phyloP scores from a whole-genome alignment of 2,888 invertebrate genomes.

The Dromius quadrimaculatus region DNA sequence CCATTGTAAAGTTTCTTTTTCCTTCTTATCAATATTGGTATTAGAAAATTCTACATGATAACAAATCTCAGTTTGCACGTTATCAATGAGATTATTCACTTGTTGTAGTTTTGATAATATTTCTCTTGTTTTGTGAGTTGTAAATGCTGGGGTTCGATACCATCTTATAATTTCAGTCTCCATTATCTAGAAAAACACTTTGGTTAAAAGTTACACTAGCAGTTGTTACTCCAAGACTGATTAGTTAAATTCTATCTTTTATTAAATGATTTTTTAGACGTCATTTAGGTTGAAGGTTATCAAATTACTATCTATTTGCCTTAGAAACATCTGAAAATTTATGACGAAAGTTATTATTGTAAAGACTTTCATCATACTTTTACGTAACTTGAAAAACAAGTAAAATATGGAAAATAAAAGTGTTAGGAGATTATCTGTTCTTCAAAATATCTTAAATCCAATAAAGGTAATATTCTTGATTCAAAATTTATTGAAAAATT shows the following conservation, averaged over 20 bases:
- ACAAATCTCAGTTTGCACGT: slow-evolving; percentile 80
- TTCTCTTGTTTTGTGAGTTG: slow-evolving; percentile 72
- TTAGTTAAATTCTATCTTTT: background rate
- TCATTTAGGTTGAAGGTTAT: slow-evolving; percentile 39
- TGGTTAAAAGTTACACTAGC: background rate
- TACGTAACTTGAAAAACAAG: slow-evolving; percentile 38
- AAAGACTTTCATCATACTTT: background rate
- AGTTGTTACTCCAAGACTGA: background rate
- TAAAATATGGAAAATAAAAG: slow-evolving; percentile 37
- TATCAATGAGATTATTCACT: slow-evolving; percentile 66
- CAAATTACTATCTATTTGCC: slow-evolving; percentile 36
- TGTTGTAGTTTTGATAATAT: slow-evolving; percentile 70
- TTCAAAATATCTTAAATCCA: slow-evolving; percentile 22
- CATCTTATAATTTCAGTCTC: slow-evolving; percentile 71
- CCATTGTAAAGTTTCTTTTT: slow-evolving; percentile 80
- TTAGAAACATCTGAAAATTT: slow-evolving; percentile 34
- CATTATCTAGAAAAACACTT: slow-evolving; percentile 39
- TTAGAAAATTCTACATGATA: slow-evolving; percentile 80
- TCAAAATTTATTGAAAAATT: too few species aligned
- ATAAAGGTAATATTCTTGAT: slow-evolving; percentile 6
- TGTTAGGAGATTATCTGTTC: slow-evolving; percentile 6
- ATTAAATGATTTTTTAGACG: slow-evolving; percentile 15
- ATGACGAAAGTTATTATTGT: slow-evolving; percentile 46
- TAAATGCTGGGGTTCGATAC: slow-evolving; percentile 74
- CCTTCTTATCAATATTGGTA: slow-evolving; percentile 70